Base-by-base conservation (phyloP, 2,888 invertebrate genomes). In the Eupeodes luniger region DNA sequence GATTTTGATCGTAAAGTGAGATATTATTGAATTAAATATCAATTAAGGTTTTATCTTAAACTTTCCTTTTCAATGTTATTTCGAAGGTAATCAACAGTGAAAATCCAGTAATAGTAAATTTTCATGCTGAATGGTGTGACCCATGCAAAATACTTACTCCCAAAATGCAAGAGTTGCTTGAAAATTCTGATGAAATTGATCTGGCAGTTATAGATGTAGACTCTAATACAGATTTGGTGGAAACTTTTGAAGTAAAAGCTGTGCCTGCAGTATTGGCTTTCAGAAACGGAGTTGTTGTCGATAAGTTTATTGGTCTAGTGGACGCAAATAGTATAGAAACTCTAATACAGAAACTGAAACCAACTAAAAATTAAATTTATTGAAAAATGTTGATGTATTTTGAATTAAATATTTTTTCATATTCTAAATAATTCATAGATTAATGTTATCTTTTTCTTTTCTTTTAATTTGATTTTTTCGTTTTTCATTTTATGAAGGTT, bases 121-220 rank as follows among this genome's bases (percentile, higher is more conserved):
- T 98, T 92, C 98, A 98, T 91, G 98, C 98, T 0, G 97, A 98
- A 90, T 98, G 98, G 98, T 98, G 98, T 92, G 97, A 97, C 93
- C 97, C 98, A 0, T 98, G 98, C 93, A 97, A 97, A 93, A 96
- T 97, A 91, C 94, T 98, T 14, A 97, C 97, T 0, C 97, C 97
- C 2, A 97, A 97, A 93, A 95, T 98, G 92, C 95, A 95, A 90
- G 96, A 97, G 92, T 93, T 98, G 72, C 95, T 97, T 47, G 96
- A 96, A 90, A 96, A 96, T 2, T 95, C 96, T 72, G 94, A 95
- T 10, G 95, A 96, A 90, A 94, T 98, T 74, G 96, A 97, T 93
- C 94, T 98, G 90, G 97, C 97, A 1, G 95, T 97, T 34, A 96
- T 98, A 0, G 96, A 97, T 93, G 97, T 98, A 0, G 98, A 97